phyloP scores from a whole-genome alignment of 2,797 vertebrate species.

The Sebastes matsubarae region DNA sequence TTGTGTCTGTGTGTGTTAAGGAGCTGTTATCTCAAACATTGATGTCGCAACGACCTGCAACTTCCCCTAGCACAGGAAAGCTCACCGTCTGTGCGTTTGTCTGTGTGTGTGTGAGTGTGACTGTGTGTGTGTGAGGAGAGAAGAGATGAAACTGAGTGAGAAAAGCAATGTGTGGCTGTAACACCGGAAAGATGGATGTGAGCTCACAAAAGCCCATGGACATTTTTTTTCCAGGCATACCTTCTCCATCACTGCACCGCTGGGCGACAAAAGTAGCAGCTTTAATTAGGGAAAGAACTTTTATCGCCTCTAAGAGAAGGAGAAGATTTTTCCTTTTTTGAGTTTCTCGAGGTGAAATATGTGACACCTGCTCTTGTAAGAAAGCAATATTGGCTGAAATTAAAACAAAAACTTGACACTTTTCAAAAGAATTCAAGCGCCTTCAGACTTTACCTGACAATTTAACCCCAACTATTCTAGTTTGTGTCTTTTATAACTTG shows the following conservation, averaged over 20 bases:
- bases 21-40: slow-evolving; percentile 56
- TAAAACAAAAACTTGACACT: slow-evolving; percentile 17
- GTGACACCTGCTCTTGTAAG: slow-evolving; percentile 20
- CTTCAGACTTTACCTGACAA: slow-evolving; percentile 3
- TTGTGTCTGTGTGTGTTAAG: not conserved
- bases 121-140: not conserved
- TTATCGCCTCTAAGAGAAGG: not conserved
- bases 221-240: not conserved
- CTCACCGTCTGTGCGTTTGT: not conserved
- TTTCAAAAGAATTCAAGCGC: not conserved
- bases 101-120: not conserved
- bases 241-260: not conserved
- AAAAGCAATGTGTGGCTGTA: slow-evolving; percentile 20
- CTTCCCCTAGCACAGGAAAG: slow-evolving; percentile 62
- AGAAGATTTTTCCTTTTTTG: not conserved
- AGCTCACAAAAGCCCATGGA: slow-evolving; percentile 4
- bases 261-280: not conserved
- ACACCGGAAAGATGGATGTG: slow-evolving; percentile 25
- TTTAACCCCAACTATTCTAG: not conserved
- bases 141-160: not conserved
- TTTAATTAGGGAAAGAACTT: slow-evolving; percentile 41
- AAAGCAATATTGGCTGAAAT: slow-evolving; percentile 12
- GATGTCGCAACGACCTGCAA: slow-evolving; percentile 70
- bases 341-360: slow-evolving; percentile 10
- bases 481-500: not conserved